phyloP scores from a whole-genome alignment of 2,888 invertebrate genomes.

The Orthonychiurus folsomi region DNA sequence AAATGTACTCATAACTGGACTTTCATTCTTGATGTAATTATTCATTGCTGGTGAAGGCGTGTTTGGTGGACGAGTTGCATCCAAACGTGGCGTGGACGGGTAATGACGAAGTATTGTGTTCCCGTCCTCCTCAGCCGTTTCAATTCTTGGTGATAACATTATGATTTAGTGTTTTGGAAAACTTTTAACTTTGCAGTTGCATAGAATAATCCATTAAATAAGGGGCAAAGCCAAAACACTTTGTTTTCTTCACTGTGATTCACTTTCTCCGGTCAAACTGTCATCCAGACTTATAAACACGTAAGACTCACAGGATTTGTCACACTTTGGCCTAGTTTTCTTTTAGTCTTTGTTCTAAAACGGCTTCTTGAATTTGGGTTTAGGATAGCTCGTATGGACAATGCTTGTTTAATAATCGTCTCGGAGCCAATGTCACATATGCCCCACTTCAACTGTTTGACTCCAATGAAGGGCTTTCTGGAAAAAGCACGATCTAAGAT shows the following conservation, averaged over 20 bases:
- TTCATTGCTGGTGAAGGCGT: background rate
- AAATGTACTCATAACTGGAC: slow-evolving; percentile 21
- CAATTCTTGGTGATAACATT: slow-evolving; percentile 6
- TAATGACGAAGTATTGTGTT: slow-evolving; percentile 5
- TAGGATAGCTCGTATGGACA: too few species aligned
- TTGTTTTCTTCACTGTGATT: too few species aligned
- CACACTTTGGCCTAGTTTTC: background rate
- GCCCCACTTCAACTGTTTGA: background rate
- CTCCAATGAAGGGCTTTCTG: background rate
- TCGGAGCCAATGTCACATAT: background rate
- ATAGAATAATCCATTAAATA: too few species aligned
- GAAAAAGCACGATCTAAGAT: background rate
- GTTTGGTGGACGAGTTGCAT: slow-evolving; percentile 17
- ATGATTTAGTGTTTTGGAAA: background rate
- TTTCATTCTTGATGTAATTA: slow-evolving; percentile 3
- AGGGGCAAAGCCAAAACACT: too few species aligned
- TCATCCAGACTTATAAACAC: too few species aligned
- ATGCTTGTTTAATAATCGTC: background rate
- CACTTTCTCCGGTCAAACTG: too few species aligned
- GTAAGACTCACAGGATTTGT: background rate
- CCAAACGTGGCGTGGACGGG: slow-evolving; percentile 38
- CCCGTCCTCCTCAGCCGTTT: background rate
- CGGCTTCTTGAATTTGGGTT: too few species aligned
- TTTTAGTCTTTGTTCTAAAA: background rate
- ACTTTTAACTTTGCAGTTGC: too few species aligned